phyloP scores from a whole-genome alignment of 2,888 invertebrate species.

The Drosophila mulleri region DNA sequence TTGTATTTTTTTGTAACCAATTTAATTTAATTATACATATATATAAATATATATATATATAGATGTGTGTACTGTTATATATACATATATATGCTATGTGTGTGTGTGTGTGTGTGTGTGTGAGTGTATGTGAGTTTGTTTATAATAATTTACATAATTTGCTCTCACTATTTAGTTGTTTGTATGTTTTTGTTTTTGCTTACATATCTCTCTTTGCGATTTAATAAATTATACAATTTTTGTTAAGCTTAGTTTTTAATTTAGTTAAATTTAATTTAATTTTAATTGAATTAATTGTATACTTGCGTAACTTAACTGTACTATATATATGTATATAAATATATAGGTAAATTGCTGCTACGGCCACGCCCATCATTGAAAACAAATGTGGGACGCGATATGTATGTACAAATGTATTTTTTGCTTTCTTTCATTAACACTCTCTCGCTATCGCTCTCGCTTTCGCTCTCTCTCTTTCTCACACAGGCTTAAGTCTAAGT shows the following conservation, averaged over 20 bases:
- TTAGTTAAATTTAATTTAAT: conserved; percentile 47
- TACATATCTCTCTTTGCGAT: conserved; percentile 50
- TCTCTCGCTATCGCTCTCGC: neutral
- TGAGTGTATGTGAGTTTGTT: conserved; percentile 25
- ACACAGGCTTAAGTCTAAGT: conserved; percentile 38
- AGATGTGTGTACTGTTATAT: conserved; percentile 33
- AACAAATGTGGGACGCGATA: conserved; percentile 68
- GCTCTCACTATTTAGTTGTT: conserved; percentile 47
- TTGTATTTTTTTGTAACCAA: conserved; percentile 50
- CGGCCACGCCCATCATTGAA: conserved; percentile 65
- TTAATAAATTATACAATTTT: conserved; percentile 67
- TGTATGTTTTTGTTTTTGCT: conserved; percentile 39
- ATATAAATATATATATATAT: conserved; percentile 22
- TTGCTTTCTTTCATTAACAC: conserved; percentile 73
- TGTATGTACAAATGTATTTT: conserved; percentile 80
- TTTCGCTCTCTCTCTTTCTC: neutral
- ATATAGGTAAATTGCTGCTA: conserved; percentile 69
- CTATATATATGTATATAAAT: conserved; percentile 9
- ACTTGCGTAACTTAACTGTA: conserved; percentile 71
- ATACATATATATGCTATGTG: conserved; percentile 25
- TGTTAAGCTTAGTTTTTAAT: conserved; percentile 4
- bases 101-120: conserved; percentile 19
- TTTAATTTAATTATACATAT: conserved; percentile 53
- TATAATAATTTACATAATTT: conserved; percentile 54
- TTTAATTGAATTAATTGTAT: conserved; percentile 81